Percentiles rank a stretch among this genome's conserved stretches.
Evolutionary conservation across 2,888 invertebrate genomes (phyloP).

Genomic region (Masnerella sp.): DNA sequence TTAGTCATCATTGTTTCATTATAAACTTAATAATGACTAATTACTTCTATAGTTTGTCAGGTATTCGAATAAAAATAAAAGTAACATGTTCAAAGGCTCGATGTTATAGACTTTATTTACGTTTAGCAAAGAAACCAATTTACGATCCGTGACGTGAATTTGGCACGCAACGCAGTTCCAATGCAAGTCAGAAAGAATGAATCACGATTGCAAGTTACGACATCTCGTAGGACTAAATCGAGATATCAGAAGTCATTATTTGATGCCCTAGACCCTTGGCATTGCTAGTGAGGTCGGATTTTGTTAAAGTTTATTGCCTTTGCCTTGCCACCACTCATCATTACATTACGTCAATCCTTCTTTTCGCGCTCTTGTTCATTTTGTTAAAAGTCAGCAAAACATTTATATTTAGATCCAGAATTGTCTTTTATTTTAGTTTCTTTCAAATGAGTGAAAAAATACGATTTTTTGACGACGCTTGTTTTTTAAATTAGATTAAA

Average conservation of each 20-base stretch:
- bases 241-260: slow-evolving; percentile 58
- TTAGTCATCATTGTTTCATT: too few species aligned
- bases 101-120: slow-evolving; percentile 48
- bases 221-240: slow-evolving; percentile 64
- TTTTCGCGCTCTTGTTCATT: too few species aligned
- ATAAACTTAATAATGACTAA: slow-evolving; percentile 7
- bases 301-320: slow-evolving; percentile 52
- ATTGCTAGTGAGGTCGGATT: slow-evolving; percentile 59
- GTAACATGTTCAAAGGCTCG: slow-evolving; percentile 24
- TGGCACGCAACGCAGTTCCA: slow-evolving; percentile 48
- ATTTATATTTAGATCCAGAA: too few species aligned
- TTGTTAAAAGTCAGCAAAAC: too few species aligned
- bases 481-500: too few species aligned
- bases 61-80: slow-evolving; percentile 38
- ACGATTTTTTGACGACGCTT: too few species aligned
- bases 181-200: slow-evolving; percentile 55
- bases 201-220: slow-evolving; percentile 62
- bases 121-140: slow-evolving; percentile 54
- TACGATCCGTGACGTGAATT: slow-evolving; percentile 53
- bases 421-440: too few species aligned
- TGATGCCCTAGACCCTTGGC: slow-evolving; percentile 68
- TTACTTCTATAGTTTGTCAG: too few species aligned
- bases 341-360: too few species aligned
- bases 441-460: too few species aligned
- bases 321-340: background rate